Percentiles rank a stretch among this genome's conserved stretches.
Conservation (phyloP, 1,140 invertebrate genomes). For the Bilobella aurantiaca region DNA sequence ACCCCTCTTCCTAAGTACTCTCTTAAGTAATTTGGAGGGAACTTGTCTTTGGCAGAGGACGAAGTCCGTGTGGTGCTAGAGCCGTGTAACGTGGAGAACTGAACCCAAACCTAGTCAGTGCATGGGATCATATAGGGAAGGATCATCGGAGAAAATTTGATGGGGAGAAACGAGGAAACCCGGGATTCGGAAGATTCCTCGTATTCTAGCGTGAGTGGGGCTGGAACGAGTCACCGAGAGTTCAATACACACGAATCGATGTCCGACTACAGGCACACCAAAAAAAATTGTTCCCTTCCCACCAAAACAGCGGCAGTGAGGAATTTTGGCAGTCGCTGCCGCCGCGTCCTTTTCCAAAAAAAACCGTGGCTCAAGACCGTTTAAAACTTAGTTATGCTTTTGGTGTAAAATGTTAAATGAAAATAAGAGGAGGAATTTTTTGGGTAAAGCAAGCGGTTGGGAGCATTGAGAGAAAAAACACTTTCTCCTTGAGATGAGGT, state of each 20-base stretch:
- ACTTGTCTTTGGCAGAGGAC: not conserved
- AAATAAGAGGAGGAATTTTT: too few species aligned
- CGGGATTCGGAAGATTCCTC: not conserved
- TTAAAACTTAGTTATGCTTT: too few species aligned
- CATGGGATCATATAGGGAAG: not conserved
- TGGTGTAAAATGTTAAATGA: too few species aligned
- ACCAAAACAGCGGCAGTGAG: not conserved
- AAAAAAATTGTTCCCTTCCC: not conserved
- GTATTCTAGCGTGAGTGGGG: not conserved
- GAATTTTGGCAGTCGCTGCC: not conserved
- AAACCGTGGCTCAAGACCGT: not conserved
- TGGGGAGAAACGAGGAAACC: slow-evolving; percentile 3
- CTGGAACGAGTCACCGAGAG: not conserved
- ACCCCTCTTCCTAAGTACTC: too few species aligned
- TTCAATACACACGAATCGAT: not conserved
- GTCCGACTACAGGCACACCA: not conserved
- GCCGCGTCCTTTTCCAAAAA: not conserved
- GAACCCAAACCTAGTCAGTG: not conserved
- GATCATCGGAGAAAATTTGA: not conserved
- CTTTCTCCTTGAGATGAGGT: too few species aligned
- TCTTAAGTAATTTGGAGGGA: slow-evolving; percentile 4
- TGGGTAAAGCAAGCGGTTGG: too few species aligned
- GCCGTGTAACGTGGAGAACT: too few species aligned
- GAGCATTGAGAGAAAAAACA: too few species aligned
- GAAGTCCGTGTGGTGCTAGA: not conserved